Evolutionary conservation across 1,140 invertebrate genomes (phyloP).

Genomic region (Spodoptera frugiperda): DNA sequence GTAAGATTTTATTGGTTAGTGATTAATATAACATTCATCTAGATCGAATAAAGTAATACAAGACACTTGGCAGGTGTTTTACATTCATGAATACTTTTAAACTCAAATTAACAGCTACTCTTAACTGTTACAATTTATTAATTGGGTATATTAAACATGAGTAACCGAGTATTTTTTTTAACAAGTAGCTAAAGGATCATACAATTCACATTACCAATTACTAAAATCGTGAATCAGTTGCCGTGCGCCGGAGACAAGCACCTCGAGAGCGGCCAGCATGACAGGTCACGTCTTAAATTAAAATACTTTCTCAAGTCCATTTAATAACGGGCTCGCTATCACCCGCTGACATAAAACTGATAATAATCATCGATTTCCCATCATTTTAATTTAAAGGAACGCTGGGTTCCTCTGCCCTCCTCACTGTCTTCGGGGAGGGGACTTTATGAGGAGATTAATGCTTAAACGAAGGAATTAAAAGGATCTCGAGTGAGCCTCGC

Average conservation of each 20-base stretch:
- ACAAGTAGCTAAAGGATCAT: too few relatives aligned
- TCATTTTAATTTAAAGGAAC: conserved; percentile 51
- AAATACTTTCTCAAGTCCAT: conserved; percentile 41
- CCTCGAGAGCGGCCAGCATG: background rate
- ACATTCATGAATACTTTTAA: too few relatives aligned
- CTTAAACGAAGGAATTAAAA: conserved; percentile 64
- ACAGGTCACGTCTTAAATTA: conserved; percentile 30
- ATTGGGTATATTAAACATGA: too few relatives aligned
- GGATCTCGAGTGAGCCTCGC: conserved; percentile 42
- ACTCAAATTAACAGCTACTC: too few relatives aligned
- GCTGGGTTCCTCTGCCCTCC: conserved; percentile 29
- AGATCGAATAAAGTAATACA: too few relatives aligned
- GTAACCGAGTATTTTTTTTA: too few relatives aligned
- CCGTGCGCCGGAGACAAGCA: background rate
- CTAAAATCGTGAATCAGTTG: background rate
- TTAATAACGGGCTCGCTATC: conserved; percentile 27
- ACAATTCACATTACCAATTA: too few relatives aligned
- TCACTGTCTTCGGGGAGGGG: conserved; percentile 53
- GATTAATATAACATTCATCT: too few relatives aligned
- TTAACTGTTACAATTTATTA: too few relatives aligned
- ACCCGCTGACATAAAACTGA: conserved; percentile 34
- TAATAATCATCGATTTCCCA: conserved; percentile 54
- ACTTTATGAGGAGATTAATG: conserved; percentile 68
- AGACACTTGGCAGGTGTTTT: too few relatives aligned
- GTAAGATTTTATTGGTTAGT: too few relatives aligned